Evolutionary conservation across 2,797 vertebrate species (phyloP).

Genomic region (Lepilemur septentrionalis): DNA sequence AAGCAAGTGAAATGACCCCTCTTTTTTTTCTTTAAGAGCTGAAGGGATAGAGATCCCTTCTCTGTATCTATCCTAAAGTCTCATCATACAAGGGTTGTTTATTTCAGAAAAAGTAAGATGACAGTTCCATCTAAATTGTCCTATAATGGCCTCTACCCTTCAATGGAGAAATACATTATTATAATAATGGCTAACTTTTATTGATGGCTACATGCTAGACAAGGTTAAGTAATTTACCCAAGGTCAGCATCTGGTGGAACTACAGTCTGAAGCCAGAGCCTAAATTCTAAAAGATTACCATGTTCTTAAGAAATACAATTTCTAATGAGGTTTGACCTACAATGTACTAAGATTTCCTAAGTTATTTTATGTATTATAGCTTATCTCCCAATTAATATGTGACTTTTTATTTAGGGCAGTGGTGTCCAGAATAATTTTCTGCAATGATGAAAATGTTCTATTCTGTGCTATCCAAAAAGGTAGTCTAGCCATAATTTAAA

Average conservation of each 20-base stretch:
- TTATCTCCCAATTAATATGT: constrained; percentile 40
- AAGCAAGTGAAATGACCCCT: not conserved
- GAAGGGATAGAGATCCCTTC: not conserved
- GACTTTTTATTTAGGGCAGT: not conserved
- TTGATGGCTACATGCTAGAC: not conserved
- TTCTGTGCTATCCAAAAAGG: not conserved
- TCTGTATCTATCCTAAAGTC: not conserved
- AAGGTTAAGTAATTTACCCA: not conserved
- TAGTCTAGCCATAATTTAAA: not conserved
- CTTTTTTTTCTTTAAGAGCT: not conserved
- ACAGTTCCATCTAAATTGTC: not conserved
- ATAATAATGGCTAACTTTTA: not conserved
- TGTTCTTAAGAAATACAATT: not conserved
- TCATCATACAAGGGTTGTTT: not conserved
- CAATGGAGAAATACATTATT: not conserved
- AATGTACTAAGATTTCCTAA: not conserved
- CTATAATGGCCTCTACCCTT: not conserved
- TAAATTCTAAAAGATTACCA: not conserved
- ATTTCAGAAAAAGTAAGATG: not conserved
- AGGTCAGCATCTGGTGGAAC: not conserved
- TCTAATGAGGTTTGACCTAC: not conserved
- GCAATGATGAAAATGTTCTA: not conserved
- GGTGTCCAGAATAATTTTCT: not conserved
- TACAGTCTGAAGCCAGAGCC: not conserved
- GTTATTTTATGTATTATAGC: not conserved